Percentiles rank a stretch among this genome's conserved stretches.
phyloP scores from a whole-genome alignment of 2,797 vertebrate genomes.

The Propithecus perrieri region DNA sequence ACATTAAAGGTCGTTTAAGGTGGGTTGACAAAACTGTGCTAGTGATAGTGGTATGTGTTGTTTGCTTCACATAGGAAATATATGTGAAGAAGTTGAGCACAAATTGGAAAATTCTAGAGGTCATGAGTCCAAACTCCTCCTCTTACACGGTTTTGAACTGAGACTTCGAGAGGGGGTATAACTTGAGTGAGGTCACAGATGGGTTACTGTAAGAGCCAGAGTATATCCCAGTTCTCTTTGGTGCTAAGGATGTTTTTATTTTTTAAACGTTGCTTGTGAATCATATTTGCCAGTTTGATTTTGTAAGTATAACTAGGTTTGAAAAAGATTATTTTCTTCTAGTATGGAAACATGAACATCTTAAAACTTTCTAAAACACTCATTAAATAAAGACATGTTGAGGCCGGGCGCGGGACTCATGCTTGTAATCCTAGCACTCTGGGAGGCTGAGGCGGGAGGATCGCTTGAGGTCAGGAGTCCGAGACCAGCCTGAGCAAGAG shows the following conservation, averaged over 20 bases:
- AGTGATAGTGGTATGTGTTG: not conserved
- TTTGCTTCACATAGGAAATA: not conserved
- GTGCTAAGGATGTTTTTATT: not conserved
- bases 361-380: not conserved
- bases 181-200: not conserved
- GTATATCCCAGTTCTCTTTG: not conserved
- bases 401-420: not conserved
- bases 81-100: not conserved
- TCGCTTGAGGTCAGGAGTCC: not conserved
- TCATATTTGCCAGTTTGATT: not conserved
- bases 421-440: not conserved
- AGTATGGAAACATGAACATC: not conserved
- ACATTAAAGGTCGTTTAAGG: not conserved
- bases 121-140: not conserved
- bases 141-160: not conserved
- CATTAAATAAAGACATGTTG: not conserved
- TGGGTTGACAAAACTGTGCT: not conserved
- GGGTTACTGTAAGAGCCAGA: not conserved
- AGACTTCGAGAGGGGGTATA: not conserved
- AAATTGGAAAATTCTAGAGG: not conserved
- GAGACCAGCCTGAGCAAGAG: not conserved
- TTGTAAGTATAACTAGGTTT: not conserved
- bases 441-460: not conserved
- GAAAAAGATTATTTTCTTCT: not conserved
- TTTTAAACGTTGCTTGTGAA: not conserved